phyloP scores from a whole-genome alignment of 2,888 invertebrate species.

The Drosophila prostipennis region DNA sequence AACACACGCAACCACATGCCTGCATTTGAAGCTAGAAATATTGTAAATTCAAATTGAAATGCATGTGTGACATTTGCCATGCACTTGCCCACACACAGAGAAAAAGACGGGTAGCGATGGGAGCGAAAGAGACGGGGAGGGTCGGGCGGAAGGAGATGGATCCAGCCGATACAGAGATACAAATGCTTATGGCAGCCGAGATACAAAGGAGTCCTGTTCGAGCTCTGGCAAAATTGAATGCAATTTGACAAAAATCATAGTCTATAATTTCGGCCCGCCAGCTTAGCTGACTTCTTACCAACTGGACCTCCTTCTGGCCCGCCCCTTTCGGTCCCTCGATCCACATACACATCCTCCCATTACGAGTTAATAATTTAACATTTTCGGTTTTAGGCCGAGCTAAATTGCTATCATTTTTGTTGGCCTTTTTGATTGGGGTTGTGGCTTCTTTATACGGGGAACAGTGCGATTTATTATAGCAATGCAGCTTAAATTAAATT shows the following conservation, averaged over 20 bases:
- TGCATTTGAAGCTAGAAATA: conserved; percentile 43
- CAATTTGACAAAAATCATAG: conserved; percentile 52
- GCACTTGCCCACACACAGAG: conserved; percentile 12
- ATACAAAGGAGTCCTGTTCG: conserved; percentile 26
- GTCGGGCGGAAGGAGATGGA: conserved; percentile 2
- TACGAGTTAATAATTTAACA: conserved; percentile 65
- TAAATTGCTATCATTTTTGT: conserved; percentile 50
- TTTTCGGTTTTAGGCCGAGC: conserved; percentile 44
- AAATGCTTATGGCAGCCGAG: conserved; percentile 39
- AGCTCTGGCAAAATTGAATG: conserved; percentile 41
- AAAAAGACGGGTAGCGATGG: neutral
- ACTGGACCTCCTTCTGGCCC: too few relatives aligned
- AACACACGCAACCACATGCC: conserved; percentile 30
- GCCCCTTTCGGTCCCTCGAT: neutral
- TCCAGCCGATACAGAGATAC: conserved; percentile 35
- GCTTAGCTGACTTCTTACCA: conserved; percentile 32
- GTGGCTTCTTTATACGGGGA: conserved; percentile 3
- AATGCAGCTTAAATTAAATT: too few relatives aligned
- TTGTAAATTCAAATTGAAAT: conserved; percentile 62
- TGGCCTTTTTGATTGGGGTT: conserved; percentile 23
- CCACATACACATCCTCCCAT: conserved; percentile 34
- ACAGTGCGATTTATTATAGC: conserved; percentile 8
- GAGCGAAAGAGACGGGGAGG: neutral
- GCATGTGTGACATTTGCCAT: conserved; percentile 51
- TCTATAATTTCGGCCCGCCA: conserved; percentile 43